Conservation (phyloP, 1,140 invertebrate species). For the Eueides isabella region DNA sequence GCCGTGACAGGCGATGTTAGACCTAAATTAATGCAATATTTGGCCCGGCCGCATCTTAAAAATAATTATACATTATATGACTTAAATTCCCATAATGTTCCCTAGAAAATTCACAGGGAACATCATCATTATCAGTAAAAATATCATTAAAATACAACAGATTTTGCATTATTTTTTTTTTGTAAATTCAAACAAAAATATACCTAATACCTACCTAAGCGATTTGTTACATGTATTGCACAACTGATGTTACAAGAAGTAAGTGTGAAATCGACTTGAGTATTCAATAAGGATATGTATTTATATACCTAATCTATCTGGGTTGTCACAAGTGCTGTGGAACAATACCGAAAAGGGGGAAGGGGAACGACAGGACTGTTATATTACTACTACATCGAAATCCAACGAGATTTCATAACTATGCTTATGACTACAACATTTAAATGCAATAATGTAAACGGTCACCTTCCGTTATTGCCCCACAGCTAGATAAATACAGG, state of each 20-base stretch:
- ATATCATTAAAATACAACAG: constrained; percentile 81
- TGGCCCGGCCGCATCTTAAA: constrained; percentile 80
- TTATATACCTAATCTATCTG: constrained; percentile 73
- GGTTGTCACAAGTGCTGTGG: constrained; percentile 65
- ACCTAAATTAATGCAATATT: constrained; percentile 79
- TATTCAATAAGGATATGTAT: constrained; percentile 81
- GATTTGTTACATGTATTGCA: constrained; percentile 79
- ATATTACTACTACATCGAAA: constrained; percentile 57
- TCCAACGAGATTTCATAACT: constrained; percentile 50
- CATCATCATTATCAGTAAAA: constrained; percentile 71
- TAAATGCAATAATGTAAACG: constrained; percentile 75
- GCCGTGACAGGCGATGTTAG: constrained; percentile 64
- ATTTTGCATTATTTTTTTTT: constrained; percentile 67
- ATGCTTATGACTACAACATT: constrained; percentile 71
- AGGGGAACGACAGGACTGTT: constrained; percentile 42
- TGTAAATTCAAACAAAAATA: constrained; percentile 80
- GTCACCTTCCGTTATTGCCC: constrained; percentile 65
- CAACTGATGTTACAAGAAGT: constrained; percentile 73
- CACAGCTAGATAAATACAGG: constrained; percentile 63
- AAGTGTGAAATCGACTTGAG: constrained; percentile 75
- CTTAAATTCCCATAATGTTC: constrained; percentile 64
- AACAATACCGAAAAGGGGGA: constrained; percentile 65
- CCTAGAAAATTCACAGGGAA: constrained; percentile 52
- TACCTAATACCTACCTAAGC: constrained; percentile 80
- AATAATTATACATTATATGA: constrained; percentile 81